Evolutionary conservation across 2,888 invertebrate species (phyloP).

Genomic region (Perizoma affinitatum): DNA sequence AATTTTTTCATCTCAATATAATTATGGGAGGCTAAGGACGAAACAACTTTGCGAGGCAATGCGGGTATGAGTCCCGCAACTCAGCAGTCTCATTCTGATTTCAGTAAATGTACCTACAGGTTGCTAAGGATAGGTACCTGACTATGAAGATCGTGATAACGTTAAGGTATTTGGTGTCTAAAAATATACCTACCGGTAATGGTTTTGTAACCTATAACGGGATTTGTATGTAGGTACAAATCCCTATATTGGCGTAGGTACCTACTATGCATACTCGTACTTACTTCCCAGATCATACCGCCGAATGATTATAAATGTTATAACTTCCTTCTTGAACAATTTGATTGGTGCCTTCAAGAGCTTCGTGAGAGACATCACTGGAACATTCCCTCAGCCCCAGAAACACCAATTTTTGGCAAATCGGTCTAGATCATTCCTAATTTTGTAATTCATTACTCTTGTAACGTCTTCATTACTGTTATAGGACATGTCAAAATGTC

Average conservation of each 20-base stretch:
- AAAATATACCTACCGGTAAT: neutral
- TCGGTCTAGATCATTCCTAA: constrained; percentile 25
- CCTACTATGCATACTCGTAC: constrained; percentile 51
- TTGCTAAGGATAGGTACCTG: too few relatives aligned
- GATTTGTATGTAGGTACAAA: too few relatives aligned
- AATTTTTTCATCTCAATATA: too few relatives aligned
- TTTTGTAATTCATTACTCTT: constrained; percentile 25
- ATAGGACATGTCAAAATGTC: neutral
- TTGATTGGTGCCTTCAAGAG: constrained; percentile 63
- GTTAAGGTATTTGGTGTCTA: too few relatives aligned
- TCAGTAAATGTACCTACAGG: too few relatives aligned
- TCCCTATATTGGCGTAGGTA: too few relatives aligned
- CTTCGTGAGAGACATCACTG: constrained; percentile 67
- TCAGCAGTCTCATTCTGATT: too few relatives aligned
- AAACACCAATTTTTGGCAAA: constrained; percentile 24
- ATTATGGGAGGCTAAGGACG: too few relatives aligned
- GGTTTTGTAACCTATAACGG: neutral
- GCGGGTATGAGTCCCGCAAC: too few relatives aligned
- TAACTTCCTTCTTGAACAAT: constrained; percentile 71
- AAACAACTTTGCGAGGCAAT: too few relatives aligned
- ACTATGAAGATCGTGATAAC: too few relatives aligned
- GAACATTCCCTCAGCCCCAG: constrained; percentile 24
- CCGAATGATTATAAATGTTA: constrained; percentile 69
- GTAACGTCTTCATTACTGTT: neutral
- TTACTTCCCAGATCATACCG: constrained; percentile 71